Percentiles rank a stretch among this genome's conserved stretches.
phyloP scores from a whole-genome alignment of 2,113 vertebrate genomes.

The Cricetomys ansorgei region DNA sequence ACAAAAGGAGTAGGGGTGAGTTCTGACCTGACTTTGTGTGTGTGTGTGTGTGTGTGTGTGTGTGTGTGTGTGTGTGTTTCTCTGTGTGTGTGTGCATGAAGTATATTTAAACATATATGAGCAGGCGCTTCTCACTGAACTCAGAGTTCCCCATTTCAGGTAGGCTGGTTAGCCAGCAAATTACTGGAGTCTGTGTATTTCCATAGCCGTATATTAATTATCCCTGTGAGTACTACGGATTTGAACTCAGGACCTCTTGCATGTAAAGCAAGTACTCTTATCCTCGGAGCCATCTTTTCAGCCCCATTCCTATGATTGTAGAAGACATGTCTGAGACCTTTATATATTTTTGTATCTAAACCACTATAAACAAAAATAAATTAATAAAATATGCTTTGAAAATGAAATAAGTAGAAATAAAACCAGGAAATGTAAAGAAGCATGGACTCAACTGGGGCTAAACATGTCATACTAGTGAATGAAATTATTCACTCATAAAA shows the following conservation, averaged over 20 bases:
- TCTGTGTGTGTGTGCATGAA: too few species aligned
- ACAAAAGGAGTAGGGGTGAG: not conserved
- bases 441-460: not conserved
- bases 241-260: not conserved
- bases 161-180: not conserved
- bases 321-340: not conserved
- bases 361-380: not conserved
- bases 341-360: not conserved
- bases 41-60: not conserved
- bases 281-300: not conserved
- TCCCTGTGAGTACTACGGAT: too few species aligned
- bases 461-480: not conserved
- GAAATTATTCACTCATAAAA: slow-evolving; percentile 12
- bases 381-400: not conserved
- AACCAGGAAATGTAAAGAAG: slow-evolving; percentile 26
- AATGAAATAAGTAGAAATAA: not conserved
- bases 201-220: not conserved
- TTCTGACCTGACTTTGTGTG: not conserved
- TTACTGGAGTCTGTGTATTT: not conserved
- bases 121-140: not conserved
- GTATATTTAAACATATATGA: not conserved
- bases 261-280: not conserved
- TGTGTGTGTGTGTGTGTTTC: too few species aligned
- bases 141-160: not conserved
- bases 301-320: not conserved